A percentile compares a stretch with the other conserved stretches of the same genome.
These are phyloP conservation scores for Platyscapa corneri DNA, from an alignment of 1,140 invertebrate species.

Conservation along the genomic window DNA sequence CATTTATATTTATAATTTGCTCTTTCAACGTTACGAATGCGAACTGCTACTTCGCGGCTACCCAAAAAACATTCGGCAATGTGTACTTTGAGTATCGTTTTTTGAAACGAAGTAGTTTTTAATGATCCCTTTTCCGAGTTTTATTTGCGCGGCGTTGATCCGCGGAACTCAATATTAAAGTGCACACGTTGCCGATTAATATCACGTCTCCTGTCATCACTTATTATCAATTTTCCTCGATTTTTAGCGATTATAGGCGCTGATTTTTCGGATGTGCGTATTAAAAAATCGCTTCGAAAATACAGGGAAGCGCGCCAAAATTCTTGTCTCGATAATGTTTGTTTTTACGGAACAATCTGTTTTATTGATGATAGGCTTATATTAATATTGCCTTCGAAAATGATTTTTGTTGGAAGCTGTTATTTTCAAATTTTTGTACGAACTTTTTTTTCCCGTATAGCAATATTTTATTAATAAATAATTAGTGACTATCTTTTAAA, in stretches of 20 bases:
- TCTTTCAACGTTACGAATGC: background rate
- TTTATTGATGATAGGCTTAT: conserved; percentile 26
- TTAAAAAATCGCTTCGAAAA: conserved; percentile 21
- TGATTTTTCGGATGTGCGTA: background rate
- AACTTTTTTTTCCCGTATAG: background rate
- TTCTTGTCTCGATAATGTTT: conserved; percentile 36
- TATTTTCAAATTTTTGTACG: background rate
- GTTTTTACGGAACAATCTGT: conserved; percentile 40
- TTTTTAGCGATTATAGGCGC: background rate
- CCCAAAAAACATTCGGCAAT: background rate
- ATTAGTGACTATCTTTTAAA: background rate
- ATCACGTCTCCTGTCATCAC: background rate
- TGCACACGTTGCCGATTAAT: background rate
- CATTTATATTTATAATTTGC: conserved; percentile 3
- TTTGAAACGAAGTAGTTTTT: conserved; percentile 33
- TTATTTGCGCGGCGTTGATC: background rate
- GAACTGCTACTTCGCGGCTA: background rate
- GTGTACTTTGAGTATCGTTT: conserved; percentile 3
- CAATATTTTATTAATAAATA: background rate
- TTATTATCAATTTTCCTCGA: conserved; percentile 35
- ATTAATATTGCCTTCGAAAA: background rate
- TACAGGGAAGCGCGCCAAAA: conserved; percentile 26
- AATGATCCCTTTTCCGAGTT: conserved; percentile 7
- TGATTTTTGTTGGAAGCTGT: conserved; percentile 2
- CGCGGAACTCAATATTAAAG: conserved; percentile 1